Evolutionary conservation across 2,797 vertebrate species (phyloP).

Genomic region (Acanthurus tractus): DNA sequence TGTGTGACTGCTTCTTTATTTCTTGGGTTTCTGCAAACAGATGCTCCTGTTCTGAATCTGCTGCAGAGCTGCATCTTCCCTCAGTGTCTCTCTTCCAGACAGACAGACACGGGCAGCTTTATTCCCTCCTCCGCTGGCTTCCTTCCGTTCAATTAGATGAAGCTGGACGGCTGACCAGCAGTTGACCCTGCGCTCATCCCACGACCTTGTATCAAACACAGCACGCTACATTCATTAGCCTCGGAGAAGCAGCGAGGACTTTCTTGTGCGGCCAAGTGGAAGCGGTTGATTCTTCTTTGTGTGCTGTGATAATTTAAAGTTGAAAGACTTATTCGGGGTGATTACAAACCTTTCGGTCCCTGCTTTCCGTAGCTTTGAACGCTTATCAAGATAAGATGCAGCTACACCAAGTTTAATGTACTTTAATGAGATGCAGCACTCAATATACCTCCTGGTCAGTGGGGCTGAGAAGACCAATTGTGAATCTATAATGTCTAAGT

Average conservation of each 20-base stretch:
- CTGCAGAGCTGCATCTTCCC: conserved; percentile 1
- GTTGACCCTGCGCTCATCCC: conserved; percentile 66
- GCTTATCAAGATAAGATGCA: conserved; percentile 43
- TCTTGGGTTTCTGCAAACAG: conserved; percentile 14
- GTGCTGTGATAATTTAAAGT: conserved; percentile 43
- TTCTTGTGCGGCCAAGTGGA: conserved; percentile 51
- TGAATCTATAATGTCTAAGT: conserved; percentile 69
- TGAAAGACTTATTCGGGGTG: conserved; percentile 36
- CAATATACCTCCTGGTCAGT: conserved; percentile 33
- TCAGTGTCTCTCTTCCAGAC: conserved; percentile 46
- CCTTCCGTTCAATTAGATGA: conserved; percentile 71
- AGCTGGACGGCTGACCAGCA: conserved; percentile 62
- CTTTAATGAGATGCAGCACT: conserved; percentile 55
- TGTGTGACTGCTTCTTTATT: conserved; percentile 1
- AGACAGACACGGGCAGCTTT: conserved; percentile 60
- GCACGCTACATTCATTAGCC: conserved; percentile 64
- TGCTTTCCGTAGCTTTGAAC: conserved; percentile 26
- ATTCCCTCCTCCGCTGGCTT: conserved; percentile 57
- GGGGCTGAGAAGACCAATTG: conserved; percentile 39
- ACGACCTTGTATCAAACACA: conserved; percentile 60
- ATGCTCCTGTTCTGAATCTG: conserved; percentile 7
- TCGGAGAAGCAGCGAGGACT: conserved; percentile 34
- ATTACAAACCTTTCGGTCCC: conserved; percentile 11
- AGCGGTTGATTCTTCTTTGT: conserved; percentile 55
- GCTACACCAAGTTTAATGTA: conserved; percentile 56